Conservation (phyloP, 2,797 vertebrate species). For the Propithecus perrieri region DNA sequence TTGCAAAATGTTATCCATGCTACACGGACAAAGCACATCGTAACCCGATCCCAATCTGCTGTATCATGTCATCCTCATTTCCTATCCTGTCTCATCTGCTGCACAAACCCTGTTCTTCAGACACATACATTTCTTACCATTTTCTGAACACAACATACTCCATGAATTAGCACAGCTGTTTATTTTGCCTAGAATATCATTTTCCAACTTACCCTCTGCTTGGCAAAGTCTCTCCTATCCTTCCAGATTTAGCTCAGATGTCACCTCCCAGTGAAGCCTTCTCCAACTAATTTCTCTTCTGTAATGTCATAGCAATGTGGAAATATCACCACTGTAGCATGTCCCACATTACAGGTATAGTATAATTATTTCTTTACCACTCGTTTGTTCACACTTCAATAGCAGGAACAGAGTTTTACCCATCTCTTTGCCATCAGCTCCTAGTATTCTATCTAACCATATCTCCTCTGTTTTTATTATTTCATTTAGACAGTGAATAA, state of each 20-base stretch:
- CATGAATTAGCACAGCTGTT: constrained; percentile 39
- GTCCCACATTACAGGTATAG: neutral
- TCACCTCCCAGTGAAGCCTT: neutral
- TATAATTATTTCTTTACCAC: neutral
- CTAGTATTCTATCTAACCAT: neutral
- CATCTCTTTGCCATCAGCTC: neutral
- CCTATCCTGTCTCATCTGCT: neutral
- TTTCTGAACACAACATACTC: constrained; percentile 6
- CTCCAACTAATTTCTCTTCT: neutral
- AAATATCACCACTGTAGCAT: neutral
- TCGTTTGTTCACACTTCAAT: neutral
- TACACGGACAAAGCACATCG: neutral
- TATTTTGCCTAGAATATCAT: constrained; percentile 42
- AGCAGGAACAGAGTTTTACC: neutral
- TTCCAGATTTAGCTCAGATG: constrained; percentile 51
- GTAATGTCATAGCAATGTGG: neutral
- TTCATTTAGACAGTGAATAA: constrained; percentile 33
- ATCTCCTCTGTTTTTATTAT: neutral
- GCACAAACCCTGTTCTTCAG: neutral
- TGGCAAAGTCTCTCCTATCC: constrained; percentile 20
- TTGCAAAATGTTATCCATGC: neutral
- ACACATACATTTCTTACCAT: neutral
- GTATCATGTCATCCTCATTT: neutral
- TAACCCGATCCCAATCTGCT: neutral
- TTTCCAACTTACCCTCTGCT: neutral